Percentiles rank a stretch among this genome's conserved stretches.
Evolutionary conservation across 2,113 vertebrate species (phyloP).

Genomic region (Malurus elegans): DNA sequence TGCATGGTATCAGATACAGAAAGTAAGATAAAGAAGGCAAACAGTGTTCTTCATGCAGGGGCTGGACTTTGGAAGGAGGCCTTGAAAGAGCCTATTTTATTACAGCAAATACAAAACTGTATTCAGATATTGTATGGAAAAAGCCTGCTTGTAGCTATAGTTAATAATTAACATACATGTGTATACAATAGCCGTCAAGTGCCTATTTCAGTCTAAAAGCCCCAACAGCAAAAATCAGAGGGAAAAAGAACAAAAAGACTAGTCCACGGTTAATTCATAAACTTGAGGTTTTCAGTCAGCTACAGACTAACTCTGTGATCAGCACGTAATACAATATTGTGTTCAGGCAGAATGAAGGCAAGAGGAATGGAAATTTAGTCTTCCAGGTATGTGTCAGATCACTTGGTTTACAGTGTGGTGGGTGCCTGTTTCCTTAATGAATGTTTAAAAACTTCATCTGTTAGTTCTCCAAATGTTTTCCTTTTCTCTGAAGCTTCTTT

Average conservation of each 20-base stretch:
- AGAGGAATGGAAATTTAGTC: background rate
- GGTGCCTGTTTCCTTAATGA: background rate
- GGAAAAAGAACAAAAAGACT: background rate
- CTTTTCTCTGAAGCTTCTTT: background rate
- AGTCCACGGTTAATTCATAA: background rate
- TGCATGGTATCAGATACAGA: background rate
- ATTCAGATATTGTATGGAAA: background rate
- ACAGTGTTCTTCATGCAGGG: background rate
- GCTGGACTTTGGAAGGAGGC: conserved; percentile 35
- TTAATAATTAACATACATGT: conserved; percentile 16
- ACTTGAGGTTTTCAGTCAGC: background rate
- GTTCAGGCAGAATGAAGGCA: background rate
- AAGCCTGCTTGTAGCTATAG: background rate
- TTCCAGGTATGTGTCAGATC: background rate
- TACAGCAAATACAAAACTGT: background rate
- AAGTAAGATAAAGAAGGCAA: background rate
- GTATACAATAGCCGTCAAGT: background rate
- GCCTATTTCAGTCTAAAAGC: background rate
- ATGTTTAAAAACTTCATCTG: background rate
- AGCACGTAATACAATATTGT: accelerated
- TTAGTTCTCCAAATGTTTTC: background rate
- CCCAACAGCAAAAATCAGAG: background rate
- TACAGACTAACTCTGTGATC: background rate
- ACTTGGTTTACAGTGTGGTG: background rate
- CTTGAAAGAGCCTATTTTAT: background rate